Base-by-base conservation (phyloP, 2,888 invertebrate genomes). In the Ectropis crepuscularia region DNA sequence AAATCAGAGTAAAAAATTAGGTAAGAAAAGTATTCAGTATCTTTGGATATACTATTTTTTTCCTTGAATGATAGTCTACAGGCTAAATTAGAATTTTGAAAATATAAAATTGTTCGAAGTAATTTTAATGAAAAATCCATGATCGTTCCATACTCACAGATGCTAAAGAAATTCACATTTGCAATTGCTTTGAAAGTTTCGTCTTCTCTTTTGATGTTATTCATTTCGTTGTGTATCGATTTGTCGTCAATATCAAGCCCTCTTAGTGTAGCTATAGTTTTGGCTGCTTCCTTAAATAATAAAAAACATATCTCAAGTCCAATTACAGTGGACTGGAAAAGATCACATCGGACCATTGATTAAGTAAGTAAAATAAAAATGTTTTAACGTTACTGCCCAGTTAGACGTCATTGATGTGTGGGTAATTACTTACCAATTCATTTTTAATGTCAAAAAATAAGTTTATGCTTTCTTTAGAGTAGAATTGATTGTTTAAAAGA, bases 141-240 rank as follows among this genome's bases (percentile, higher is more conserved):
- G 53, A 38, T 64, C 2, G 12, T 16, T 16, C 42, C 1, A 9
- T 53, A 77, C 86, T 83, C 72, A 88, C 88, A 74, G 58, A 87
- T 83, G 0, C 72, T 77, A 12, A 74, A 12, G 28, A 83, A 77
- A 0, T 81, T 80, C 11, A 87, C 68, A 10, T 77, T 68, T 0
- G 87, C 85, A 45, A 86, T 64, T 0, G 85, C 77, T 65, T 82
- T 83, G 64, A 75, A 85, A 49, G 77, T 75, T 0, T 75, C 74
- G 28, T 87, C 82, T 51, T 85, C 82, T 41, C 70, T 75, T 45
- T 68, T 79, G 69, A 88, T 79, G 0, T 48, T 51, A 6, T 78
- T 70, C 7, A 87, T 67, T 73, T 85, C 83, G 11, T 68, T 74
- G 63, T 77, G 73, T 2, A 88, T 79, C 16, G 61, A 62, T 68